Conservation (phyloP, 2,113 vertebrate genomes). For the human (Homo sapiens) region DNA sequence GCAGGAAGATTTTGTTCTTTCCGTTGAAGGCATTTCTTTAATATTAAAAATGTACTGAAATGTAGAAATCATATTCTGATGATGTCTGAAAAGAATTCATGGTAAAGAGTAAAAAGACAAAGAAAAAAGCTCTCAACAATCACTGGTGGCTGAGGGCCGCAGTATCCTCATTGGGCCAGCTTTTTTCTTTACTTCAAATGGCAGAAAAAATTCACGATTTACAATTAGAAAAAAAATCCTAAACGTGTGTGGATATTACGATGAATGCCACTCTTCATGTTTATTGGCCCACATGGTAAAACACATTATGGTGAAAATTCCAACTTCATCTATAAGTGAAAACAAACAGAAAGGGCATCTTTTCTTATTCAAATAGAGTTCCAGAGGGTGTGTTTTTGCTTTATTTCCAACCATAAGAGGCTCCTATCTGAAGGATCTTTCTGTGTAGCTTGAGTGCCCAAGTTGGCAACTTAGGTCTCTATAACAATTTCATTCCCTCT, state of each 20-base stretch:
- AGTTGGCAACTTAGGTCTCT: not conserved
- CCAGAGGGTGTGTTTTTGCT: conserved; percentile 55
- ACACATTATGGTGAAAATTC: conserved; percentile 30
- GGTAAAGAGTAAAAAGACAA: not conserved
- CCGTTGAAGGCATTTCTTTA: conserved; percentile 66
- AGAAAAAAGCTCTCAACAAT: conserved; percentile 4
- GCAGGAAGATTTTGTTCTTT: conserved; percentile 47
- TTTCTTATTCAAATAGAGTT: not conserved
- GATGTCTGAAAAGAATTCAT: conserved; percentile 32
- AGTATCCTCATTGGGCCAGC: not conserved
- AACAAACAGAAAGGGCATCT: conserved; percentile 27
- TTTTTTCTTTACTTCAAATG: not conserved
- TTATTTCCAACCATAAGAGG: conserved; percentile 55
- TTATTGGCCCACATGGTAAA: conserved; percentile 66
- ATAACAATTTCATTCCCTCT: not conserved
- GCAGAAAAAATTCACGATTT: not conserved
- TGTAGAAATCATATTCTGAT: conserved; percentile 35
- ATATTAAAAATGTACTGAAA: conserved; percentile 65
- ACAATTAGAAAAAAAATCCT: not conserved
- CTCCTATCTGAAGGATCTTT: conserved; percentile 4
- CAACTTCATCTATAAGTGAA: conserved; percentile 44
- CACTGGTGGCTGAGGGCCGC: not conserved
- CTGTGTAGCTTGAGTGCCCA: not conserved
- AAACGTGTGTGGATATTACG: conserved; percentile 38
- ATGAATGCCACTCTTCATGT: conserved; percentile 51